A percentile compares a stretch with the other conserved stretches of the same genome.
Evolutionary conservation across 2,113 vertebrate species (phyloP).

Genomic region (Archilochus colubris): DNA sequence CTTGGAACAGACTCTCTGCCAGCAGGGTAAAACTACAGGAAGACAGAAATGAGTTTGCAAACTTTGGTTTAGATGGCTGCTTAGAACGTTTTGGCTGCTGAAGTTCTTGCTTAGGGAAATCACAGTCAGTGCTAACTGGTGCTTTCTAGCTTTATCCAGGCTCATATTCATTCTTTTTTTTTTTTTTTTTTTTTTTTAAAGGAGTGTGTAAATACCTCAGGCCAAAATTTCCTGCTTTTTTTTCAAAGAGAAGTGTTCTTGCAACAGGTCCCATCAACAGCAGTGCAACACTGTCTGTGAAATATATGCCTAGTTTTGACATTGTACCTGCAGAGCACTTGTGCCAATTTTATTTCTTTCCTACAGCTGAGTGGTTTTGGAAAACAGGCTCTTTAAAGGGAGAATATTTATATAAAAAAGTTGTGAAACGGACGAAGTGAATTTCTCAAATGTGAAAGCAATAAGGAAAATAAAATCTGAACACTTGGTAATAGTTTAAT

Average conservation of each 20-base stretch:
- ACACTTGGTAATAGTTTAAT: neutral
- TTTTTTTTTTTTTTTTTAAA: neutral
- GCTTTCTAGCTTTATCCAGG: neutral
- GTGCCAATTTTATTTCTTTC: neutral
- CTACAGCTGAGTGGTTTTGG: neutral
- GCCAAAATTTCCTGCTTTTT: neutral
- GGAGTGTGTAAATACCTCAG: neutral
- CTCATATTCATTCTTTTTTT: neutral
- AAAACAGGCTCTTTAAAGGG: neutral
- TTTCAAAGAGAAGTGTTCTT: neutral
- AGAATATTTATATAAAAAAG: neutral
- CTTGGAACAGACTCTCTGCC: slow-evolving; percentile 96
- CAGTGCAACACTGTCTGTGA: neutral
- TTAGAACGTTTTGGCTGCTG: neutral
- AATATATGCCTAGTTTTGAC: neutral
- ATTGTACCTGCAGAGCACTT: neutral
- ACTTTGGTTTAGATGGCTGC: accelerated
- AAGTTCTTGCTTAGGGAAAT: neutral
- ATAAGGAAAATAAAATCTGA: neutral
- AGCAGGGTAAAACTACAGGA: slow-evolving; percentile 87
- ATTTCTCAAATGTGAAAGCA: neutral
- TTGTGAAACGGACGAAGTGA: neutral
- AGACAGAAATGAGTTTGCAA: neutral
- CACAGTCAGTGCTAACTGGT: neutral
- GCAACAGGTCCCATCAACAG: neutral